Base-by-base conservation (phyloP, 2,797 vertebrate species). In the Danionella dracula region DNA sequence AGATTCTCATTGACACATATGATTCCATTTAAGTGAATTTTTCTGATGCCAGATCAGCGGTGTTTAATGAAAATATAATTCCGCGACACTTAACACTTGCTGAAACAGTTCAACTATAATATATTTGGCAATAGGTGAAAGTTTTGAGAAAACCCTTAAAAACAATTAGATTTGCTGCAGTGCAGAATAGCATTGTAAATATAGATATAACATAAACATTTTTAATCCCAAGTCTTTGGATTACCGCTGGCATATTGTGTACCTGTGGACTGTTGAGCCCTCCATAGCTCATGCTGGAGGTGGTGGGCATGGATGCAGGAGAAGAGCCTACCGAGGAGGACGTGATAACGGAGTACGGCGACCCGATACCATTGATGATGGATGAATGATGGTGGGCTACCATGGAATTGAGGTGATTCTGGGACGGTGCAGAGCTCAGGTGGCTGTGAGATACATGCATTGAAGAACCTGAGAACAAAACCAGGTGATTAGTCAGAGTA, bases 261-360 rank as follows among this genome's bases (percentile, higher is more conserved):
- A 96, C 94, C 92, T 95, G 95, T 0, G 93, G 91, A 76, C 87
- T 90, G 71, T 78, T 54, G 0, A 94, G 91, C 0, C 84, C 62
- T 66, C 92, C 85, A 40, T 93, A 91, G 73, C 90, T 92, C 83
- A 96, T 82, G 68, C 83, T 91, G 0, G 92, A 89, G 13, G 89
- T 87, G 0, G 91, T 91, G 17, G 92, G 88, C 70, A 94, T 76
- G 0, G 94, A 79, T 1, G 92, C 71, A 0, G 91, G 84, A 3
- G 92, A 90, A 0, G 93, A 93, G 32, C 89, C 85, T 45, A 96
- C 79, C 11, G 94, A 92, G 0, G 38, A 54, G 8, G 94, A 92
- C 0, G 93, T 82, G 45, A 96, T 95, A 82, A 96, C 92, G 1
- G 93, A 85, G 71, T 94, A 95, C 0, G 93, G 92, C 0, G 93